Base-by-base conservation (phyloP, 2,113 vertebrate genomes). In the Ondatra zibethicus region DNA sequence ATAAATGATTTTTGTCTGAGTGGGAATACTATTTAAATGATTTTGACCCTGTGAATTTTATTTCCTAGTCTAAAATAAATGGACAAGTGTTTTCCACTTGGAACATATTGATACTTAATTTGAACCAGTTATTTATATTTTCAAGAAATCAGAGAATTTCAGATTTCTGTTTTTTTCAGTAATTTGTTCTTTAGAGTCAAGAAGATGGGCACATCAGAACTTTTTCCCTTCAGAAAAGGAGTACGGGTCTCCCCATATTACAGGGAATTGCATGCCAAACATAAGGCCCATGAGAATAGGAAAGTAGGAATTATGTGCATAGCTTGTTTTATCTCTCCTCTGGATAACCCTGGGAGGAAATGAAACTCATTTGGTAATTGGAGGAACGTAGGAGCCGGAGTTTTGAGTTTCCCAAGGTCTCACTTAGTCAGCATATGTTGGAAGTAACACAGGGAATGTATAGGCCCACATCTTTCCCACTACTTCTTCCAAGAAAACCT, bases 11-110 rank as follows among this genome's bases (percentile, higher is more conserved):
- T 80, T 39, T 2, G 29, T 78, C 17, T 16, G 50, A 19, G 23
- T 94, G 12, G 39, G 85, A 96, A 94, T 78, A 88, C n/a, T 81
- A 63, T 78, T 93, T 85, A 89, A 93, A 70, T 80, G 47, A 81
- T 27, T 63, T 94, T 89, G 58, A 93, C 21, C 3, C 10, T 91
- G 12, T 86, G 61, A 58, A 52, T 89, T 89, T 89, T 89, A 89
- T 86, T 91, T 92, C 63, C 42, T 82, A 92, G 47, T 7, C 45
- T 50, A 33, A 55, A 87, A 96, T 89, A 91, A 66, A 93, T 76
- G 19, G 93, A 7, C 65, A 55, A 72, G 25, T n/a, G 75, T 92
- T 88, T 61, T 65, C 47, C 12, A 73, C 45, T 73, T 96, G 93
- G 25, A 68, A 31, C 27, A 5, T 93, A 1, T 88, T 58, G 11